Evolutionary conservation across 2,888 invertebrate genomes (phyloP).

Genomic region (Apamea monoglypha): DNA sequence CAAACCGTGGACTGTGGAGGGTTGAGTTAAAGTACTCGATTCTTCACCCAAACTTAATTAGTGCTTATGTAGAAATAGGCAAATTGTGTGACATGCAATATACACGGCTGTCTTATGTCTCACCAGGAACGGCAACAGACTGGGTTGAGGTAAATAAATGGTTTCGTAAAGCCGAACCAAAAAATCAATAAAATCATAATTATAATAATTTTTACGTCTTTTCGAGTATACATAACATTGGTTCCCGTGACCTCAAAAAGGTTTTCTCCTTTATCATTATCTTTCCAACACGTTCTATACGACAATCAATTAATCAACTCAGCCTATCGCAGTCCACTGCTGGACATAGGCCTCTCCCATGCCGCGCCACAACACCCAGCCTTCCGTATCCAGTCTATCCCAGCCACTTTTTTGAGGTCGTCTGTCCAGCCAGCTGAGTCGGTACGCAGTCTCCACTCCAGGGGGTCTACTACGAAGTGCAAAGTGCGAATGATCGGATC

Average conservation of each 20-base stretch:
- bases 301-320: not conserved
- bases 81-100: not conserved
- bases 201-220: not conserved
- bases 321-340: too few relatives aligned
- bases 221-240: not conserved
- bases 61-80: not conserved
- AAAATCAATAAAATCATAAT: not conserved
- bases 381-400: not conserved
- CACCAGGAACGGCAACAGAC: not conserved
- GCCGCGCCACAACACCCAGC: not conserved
- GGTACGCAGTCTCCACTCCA: too few relatives aligned
- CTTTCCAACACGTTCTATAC: not conserved
- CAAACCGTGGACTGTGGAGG: not conserved
- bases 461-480: too few relatives aligned
- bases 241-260: not conserved
- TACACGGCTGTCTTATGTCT: not conserved
- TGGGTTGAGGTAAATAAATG: not conserved
- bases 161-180: not conserved
- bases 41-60: not conserved
- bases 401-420: too few relatives aligned
- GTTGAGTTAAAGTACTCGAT: not conserved
- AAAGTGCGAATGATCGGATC: too few relatives aligned
- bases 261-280: not conserved
- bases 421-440: too few relatives aligned
- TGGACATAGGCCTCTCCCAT: too few relatives aligned